Conservation (phyloP, 2,797 vertebrate genomes). For the Oryzias sinensis region DNA sequence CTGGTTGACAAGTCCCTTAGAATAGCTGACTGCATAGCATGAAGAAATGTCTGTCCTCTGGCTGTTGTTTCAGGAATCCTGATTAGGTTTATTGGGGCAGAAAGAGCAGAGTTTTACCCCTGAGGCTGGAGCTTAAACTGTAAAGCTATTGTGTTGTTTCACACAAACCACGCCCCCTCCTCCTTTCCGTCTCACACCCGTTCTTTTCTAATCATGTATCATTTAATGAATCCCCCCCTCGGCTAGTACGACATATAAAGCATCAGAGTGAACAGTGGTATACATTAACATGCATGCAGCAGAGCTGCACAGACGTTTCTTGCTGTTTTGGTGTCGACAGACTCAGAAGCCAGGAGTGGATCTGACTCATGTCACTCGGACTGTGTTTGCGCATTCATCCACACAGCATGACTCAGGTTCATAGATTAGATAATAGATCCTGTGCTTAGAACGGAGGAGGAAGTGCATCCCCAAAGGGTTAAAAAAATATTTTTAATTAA, state of each 20-base stretch:
- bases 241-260: too few relatives aligned
- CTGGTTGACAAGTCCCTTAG: constrained; percentile 69
- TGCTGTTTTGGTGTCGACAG: constrained; percentile 23
- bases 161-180: constrained; percentile 39
- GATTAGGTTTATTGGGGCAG: constrained; percentile 93
- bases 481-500: too few relatives aligned
- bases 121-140: constrained; percentile 68
- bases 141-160: constrained; percentile 64
- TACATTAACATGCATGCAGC: constrained; percentile 1
- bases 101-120: constrained; percentile 84
- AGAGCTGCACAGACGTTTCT: constrained; percentile 19
- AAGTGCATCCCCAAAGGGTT: too few relatives aligned
- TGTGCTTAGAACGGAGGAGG: constrained; percentile 1
- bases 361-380: constrained; percentile 56
- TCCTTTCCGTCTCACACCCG: constrained; percentile 17
- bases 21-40: constrained; percentile 85
- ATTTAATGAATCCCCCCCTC: too few relatives aligned
- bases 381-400: constrained; percentile 44
- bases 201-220: constrained; percentile 19
- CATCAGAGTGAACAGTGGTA: too few relatives aligned
- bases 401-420: constrained; percentile 63
- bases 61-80: constrained; percentile 79
- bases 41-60: constrained; percentile 87
- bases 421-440: constrained; percentile 64
- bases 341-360: constrained; percentile 41